Base-by-base conservation (phyloP, 2,113 vertebrate genomes). In the Proterorhinus semilunaris region DNA sequence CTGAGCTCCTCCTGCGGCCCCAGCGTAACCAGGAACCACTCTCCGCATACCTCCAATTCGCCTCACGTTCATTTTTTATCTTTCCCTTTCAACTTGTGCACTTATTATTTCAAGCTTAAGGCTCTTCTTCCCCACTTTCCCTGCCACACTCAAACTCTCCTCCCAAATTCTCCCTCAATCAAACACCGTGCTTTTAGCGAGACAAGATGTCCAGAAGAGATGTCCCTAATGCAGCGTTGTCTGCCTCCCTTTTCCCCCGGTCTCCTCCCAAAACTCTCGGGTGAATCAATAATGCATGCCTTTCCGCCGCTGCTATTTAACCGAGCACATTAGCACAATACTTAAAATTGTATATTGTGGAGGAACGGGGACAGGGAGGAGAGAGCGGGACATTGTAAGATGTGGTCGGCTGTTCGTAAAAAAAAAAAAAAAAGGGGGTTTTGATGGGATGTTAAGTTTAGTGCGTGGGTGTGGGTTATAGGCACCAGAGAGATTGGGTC, bases 401-500 rank as follows among this genome's bases (percentile, higher is more conserved):
- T 36, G 27, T 36, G 27, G 27, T 36, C 27, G 27, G 27, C 27
- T 36, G 27, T 36, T 36, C 27, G 27, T 36, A 36, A 36, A 36
- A n/a, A n/a, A n/a, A n/a, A n/a, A n/a, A n/a, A n/a, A n/a, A n/a
- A 36, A 36, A 36, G 27, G 27, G 27, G n/a, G 66, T 72, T 86
- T 85, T 81, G 75, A 86, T 80, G 79, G 75, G 70, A 77, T 76
- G 74, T 79, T 79, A 87, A 77, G 75, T 83, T 75, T 74, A 50
- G 64, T 72, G 76, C 64, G 83, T 71, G 63, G 69, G 74, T 46
- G 75, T 74, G 46, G 10, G 74, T 83, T 75, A 72, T 50, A 63
- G 75, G 72, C 72, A 75, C 71, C 69, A 21, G 13, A 10, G 75
- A 66, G 36, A 69, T 65, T 74, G n/a, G 47, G 69, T 58, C 69